Evolutionary conservation across 2,888 invertebrate species (phyloP).

Genomic region (Coenonympha arcania): DNA sequence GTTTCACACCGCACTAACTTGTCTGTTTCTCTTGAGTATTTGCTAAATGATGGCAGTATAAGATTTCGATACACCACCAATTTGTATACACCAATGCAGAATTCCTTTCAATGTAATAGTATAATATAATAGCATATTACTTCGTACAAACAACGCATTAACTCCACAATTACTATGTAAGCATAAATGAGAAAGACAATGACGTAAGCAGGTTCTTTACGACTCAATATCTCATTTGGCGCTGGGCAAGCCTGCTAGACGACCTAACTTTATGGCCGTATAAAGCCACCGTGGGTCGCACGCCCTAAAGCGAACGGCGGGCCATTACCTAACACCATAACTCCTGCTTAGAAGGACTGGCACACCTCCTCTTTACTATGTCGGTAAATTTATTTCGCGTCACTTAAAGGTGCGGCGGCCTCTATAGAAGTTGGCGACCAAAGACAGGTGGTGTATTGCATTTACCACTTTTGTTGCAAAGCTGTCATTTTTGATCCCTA

Average conservation of each 20-base stretch:
- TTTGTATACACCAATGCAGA: no score
- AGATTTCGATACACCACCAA: no score
- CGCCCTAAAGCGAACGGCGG: slow-evolving; percentile 38
- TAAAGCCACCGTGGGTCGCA: slow-evolving; percentile 46
- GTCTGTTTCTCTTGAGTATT: no score
- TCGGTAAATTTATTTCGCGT: slow-evolving; percentile 51
- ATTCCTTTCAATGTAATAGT: no score
- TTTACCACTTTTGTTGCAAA: no score
- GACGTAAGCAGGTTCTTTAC: slow-evolving; percentile 31
- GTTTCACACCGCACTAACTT: no score
- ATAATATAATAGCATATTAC: not conserved
- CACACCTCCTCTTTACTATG: slow-evolving; percentile 37
- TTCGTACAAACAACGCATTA: not conserved
- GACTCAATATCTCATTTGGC: slow-evolving; percentile 44
- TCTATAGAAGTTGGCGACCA: not conserved
- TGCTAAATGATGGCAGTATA: no score
- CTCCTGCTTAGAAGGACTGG: slow-evolving; percentile 53
- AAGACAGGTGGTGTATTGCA: no score
- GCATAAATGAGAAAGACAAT: slow-evolving; percentile 7
- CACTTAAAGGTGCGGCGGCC: slow-evolving; percentile 32
- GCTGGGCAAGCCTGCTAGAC: slow-evolving; percentile 40
- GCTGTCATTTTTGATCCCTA: no score
- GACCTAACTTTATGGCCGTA: slow-evolving; percentile 49
- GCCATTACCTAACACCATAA: slow-evolving; percentile 62
- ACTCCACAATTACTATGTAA: slow-evolving; percentile 1